A percentile compares a stretch with the other conserved stretches of the same genome.
Evolutionary conservation across 1,140 invertebrate genomes (phyloP).

Genomic region (Chelonus insularis): DNA sequence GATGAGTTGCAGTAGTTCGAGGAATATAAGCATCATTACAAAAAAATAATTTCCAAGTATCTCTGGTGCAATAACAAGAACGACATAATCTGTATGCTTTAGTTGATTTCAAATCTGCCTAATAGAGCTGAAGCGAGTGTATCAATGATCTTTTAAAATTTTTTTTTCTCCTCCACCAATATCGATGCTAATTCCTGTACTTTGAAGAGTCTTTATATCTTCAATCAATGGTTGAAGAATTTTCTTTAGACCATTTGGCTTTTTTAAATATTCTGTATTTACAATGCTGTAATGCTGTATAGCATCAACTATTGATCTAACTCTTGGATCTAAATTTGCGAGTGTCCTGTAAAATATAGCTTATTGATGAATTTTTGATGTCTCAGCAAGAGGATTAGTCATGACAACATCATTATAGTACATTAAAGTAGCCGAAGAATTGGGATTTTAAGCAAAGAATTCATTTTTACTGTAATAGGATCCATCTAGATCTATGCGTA

Average conservation of each 20-base stretch:
- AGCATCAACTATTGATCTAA: neutral
- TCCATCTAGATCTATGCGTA: neutral
- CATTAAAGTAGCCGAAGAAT: conserved; percentile 10
- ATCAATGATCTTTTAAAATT: conserved; percentile 31
- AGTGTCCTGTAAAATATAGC: conserved; percentile 13
- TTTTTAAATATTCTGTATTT: conserved; percentile 8
- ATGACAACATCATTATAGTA: conserved; percentile 16
- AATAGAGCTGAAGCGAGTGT: conserved; percentile 29
- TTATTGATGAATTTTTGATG: neutral
- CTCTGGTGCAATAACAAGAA: too few species aligned
- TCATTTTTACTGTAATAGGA: neutral
- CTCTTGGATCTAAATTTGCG: neutral
- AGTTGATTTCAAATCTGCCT: conserved; percentile 30
- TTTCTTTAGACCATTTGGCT: neutral
- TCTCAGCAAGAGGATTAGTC: neutral
- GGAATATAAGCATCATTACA: too few species aligned
- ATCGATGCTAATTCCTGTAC: conserved; percentile 13
- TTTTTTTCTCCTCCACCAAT: neutral
- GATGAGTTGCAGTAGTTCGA: too few species aligned
- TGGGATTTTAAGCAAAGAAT: neutral
- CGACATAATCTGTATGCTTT: conserved; percentile 23
- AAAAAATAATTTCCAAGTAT: too few species aligned
- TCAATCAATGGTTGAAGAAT: conserved; percentile 1
- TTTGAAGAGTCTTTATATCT: conserved; percentile 24
- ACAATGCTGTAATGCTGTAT: conserved; percentile 10